These are phyloP conservation scores for Meandrina meandrites DNA, from an alignment of 92 coral and sea anemone species.

Conservation along the genomic window DNA sequence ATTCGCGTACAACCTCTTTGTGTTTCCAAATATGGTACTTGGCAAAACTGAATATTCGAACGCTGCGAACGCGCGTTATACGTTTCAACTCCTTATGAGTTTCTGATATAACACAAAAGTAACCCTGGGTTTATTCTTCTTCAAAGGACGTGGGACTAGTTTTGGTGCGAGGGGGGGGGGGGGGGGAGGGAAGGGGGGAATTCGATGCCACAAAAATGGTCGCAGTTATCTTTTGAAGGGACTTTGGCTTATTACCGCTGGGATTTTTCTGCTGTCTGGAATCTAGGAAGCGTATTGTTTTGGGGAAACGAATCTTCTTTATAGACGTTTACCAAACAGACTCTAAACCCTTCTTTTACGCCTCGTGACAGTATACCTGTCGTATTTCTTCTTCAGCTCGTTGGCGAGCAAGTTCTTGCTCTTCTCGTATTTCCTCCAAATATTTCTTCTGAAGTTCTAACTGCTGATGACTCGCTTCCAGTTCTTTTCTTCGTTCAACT, in stretches of 20 bases:
- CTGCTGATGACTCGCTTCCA: constrained; percentile 77
- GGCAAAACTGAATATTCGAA: too few relatives aligned
- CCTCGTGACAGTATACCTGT: constrained; percentile 25
- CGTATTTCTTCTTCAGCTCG: constrained; percentile 83
- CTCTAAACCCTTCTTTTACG: not conserved
- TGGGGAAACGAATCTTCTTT: not conserved
- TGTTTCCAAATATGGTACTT: too few relatives aligned
- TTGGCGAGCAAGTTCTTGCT: constrained; percentile 84
- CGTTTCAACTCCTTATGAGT: too few relatives aligned
- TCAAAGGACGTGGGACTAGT: too few relatives aligned
- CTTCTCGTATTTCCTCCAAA: constrained; percentile 85
- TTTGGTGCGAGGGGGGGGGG: too few relatives aligned
- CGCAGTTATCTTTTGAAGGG: not conserved
- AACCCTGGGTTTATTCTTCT: too few relatives aligned
- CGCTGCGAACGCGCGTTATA: too few relatives aligned
- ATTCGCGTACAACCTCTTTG: too few relatives aligned
- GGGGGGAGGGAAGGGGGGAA: too few relatives aligned
- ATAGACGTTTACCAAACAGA: not conserved
- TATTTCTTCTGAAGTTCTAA: constrained; percentile 91
- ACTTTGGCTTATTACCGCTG: not conserved
- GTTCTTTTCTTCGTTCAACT: constrained; percentile 77
- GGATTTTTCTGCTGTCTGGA: not conserved
- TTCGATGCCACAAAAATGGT: too few relatives aligned
- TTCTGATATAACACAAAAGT: not conserved
- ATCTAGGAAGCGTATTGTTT: not conserved